Conservation (phyloP, 2,888 invertebrate genomes). For the Eristalis tenax region DNA sequence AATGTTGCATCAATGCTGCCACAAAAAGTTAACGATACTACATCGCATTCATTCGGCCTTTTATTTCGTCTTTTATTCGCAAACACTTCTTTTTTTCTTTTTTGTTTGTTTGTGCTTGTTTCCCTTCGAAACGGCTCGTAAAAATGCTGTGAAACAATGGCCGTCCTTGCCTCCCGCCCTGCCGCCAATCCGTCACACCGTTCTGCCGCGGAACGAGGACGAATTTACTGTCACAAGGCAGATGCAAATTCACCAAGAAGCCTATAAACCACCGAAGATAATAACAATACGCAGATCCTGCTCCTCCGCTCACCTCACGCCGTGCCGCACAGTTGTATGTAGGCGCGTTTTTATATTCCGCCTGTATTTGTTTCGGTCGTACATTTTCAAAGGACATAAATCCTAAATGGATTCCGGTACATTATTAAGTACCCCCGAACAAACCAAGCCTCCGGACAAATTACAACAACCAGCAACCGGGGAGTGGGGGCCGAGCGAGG, state of each 20-base stretch:
- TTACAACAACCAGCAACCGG: conserved; percentile 22
- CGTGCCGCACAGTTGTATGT: background rate
- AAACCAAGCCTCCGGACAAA: conserved; percentile 35
- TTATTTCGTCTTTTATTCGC: conserved; percentile 42
- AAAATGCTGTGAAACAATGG: conserved; percentile 31
- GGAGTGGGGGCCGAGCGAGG: background rate
- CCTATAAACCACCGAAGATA: conserved; percentile 53
- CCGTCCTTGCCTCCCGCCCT: background rate
- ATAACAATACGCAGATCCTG: conserved; percentile 31
- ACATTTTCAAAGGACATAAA: conserved; percentile 59
- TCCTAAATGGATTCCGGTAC: conserved; percentile 66
- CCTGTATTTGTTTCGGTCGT: conserved; percentile 37
- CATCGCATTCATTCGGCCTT: conserved; percentile 41
- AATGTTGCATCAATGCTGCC: conserved; percentile 44
- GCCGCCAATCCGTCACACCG: background rate
- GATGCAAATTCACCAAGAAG: conserved; percentile 58
- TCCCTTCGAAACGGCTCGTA: background rate
- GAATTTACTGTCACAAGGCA: conserved; percentile 56
- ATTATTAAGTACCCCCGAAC: conserved; percentile 58
- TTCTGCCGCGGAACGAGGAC: background rate
- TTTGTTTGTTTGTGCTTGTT: background rate
- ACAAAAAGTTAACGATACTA: conserved; percentile 46
- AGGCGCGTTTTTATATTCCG: background rate
- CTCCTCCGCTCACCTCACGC: background rate
- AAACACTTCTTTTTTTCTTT: conserved; percentile 10